phyloP scores from a whole-genome alignment of 2,888 invertebrate species.

The Cantharis lateralis region DNA sequence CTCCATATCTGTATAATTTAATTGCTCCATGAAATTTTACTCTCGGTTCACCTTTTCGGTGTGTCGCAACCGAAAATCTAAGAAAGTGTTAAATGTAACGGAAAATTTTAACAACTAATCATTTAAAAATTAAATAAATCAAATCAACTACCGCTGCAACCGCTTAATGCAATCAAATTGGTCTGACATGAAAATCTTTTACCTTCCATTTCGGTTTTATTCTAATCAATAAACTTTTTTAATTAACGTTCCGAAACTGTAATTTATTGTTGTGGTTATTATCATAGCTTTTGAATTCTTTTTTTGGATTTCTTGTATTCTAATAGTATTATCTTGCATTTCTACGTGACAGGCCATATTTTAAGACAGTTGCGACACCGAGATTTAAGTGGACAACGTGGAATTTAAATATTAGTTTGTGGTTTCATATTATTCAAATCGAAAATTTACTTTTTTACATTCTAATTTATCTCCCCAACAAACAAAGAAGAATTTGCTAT shows the following conservation, averaged over 20 bases:
- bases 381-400: constrained; percentile 16
- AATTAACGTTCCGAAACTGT: constrained; percentile 19
- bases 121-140: neutral
- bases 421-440: constrained; percentile 41
- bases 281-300: constrained; percentile 12
- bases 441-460: constrained; percentile 36
- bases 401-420: constrained; percentile 39
- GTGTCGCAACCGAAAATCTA: neutral
- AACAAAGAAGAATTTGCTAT: neutral
- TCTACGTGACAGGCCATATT: constrained; percentile 45
- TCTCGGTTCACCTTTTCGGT: neutral
- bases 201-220: neutral
- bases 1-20: constrained; percentile 15
- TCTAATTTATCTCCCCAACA: constrained; percentile 5
- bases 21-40: neutral
- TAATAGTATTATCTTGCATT: constrained; percentile 46
- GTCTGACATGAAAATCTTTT: constrained; percentile 5
- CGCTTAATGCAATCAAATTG: neutral
- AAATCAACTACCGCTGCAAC: neutral
- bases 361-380: constrained; percentile 42
- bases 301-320: constrained; percentile 32
- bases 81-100: neutral
- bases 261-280: constrained; percentile 25
- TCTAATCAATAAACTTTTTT: constrained; percentile 16
- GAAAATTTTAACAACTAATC: neutral